Conservation (phyloP, 2,888 invertebrate genomes). For the Mythimna loreyi region DNA sequence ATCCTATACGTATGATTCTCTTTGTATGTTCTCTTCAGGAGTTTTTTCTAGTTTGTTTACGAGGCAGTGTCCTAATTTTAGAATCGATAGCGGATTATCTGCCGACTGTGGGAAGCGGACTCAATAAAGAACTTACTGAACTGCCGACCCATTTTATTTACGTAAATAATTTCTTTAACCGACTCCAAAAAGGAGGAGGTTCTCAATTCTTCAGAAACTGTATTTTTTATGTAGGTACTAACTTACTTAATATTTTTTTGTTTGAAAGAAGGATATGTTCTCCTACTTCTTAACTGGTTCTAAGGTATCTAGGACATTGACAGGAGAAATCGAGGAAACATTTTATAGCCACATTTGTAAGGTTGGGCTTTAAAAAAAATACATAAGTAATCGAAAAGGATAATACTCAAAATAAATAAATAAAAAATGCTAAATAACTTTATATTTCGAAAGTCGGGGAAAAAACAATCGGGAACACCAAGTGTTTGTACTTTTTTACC, state of each 20-base stretch:
- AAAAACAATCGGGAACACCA: no score
- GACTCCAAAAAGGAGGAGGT: neutral
- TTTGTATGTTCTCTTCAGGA: conserved; percentile 2
- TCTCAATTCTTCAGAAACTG: neutral
- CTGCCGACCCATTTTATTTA: conserved; percentile 25
- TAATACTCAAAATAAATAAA: no score
- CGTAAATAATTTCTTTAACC: conserved; percentile 18
- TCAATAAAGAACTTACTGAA: conserved; percentile 25
- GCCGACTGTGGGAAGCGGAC: conserved; percentile 8
- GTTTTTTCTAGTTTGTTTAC: conserved; percentile 32
- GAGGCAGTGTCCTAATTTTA: conserved; percentile 33
- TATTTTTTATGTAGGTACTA: neutral
- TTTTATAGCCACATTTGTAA: no score
- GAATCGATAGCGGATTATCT: conserved; percentile 23
- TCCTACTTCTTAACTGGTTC: no score
- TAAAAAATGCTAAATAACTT: neutral
- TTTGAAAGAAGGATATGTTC: no score
- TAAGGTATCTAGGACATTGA: no score
- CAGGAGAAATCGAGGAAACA: no score
- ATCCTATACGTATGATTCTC: neutral
- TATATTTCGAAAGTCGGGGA: no score
- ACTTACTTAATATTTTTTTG: no score
- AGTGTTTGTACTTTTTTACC: no score
- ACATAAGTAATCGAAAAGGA: no score
- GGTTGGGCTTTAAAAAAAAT: no score